A percentile compares a stretch with the other conserved stretches of the same genome.
These are phyloP conservation scores for Lethenteron camtschaticum DNA, from an alignment of 2,113 vertebrate genomes.

Conservation along the genomic window DNA sequence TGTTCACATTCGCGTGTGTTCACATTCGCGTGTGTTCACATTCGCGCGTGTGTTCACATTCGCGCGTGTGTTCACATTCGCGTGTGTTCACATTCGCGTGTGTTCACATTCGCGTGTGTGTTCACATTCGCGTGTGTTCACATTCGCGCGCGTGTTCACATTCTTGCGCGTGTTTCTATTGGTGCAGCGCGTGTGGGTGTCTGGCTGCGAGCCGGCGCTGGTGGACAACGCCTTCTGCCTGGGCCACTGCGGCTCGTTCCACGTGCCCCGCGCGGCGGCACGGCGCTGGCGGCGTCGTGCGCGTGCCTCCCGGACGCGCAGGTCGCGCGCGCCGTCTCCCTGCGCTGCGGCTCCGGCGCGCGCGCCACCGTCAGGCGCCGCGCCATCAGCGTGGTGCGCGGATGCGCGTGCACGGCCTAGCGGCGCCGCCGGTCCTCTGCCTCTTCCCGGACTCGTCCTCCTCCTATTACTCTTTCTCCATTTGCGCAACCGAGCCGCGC, in stretches of 20 bases:
- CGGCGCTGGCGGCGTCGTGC: slow-evolving; percentile 3
- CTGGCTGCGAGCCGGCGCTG: slow-evolving; percentile 1
- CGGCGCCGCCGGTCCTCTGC: neutral
- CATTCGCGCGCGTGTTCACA: neutral
- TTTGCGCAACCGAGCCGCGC: no score
- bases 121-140: neutral
- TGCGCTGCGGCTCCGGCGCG: neutral
- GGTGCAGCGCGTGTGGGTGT: neutral
- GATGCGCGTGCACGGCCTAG: neutral
- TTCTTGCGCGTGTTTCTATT: neutral
- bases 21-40: neutral
- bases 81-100: neutral
- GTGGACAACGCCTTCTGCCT: slow-evolving; percentile 5
- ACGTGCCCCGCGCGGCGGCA: slow-evolving; percentile 3
- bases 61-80: neutral
- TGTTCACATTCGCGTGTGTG: neutral
- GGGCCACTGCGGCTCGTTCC: slow-evolving; percentile 2
- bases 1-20: neutral
- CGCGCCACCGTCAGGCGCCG: neutral
- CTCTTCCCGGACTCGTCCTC: no score
- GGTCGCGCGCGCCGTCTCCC: neutral
- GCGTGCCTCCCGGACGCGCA: neutral
- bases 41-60: neutral
- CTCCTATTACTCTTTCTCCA: no score
- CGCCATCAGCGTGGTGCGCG: neutral